phyloP scores from a whole-genome alignment of 2,113 vertebrate genomes.

The Thamnaconus septentrionalis region DNA sequence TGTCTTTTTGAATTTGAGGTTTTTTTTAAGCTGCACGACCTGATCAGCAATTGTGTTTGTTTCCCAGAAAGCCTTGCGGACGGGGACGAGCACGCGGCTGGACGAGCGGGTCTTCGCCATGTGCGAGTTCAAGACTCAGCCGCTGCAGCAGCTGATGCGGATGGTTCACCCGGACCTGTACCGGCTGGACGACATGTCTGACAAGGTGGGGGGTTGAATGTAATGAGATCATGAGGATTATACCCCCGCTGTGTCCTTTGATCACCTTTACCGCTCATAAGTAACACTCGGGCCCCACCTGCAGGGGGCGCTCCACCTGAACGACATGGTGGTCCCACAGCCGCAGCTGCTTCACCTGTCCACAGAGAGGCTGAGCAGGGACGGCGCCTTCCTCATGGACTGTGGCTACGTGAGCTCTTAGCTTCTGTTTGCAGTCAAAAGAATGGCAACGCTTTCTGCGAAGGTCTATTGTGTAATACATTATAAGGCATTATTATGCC shows the following conservation, averaged over 20 bases:
- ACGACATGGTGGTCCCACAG: constrained; percentile 88
- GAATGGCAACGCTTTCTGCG: too few species aligned
- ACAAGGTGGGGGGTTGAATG: constrained; percentile 80
- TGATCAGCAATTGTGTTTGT: not conserved
- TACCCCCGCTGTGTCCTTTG: too few species aligned
- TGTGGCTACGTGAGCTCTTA: constrained; percentile 87
- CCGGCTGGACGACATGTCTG: constrained; percentile 89
- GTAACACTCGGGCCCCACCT: too few species aligned
- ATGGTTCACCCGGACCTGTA: constrained; percentile 93
- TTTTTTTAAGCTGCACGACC: too few species aligned
- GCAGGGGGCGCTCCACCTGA: constrained; percentile 89
- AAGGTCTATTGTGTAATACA: too few species aligned
- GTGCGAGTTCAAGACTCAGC: constrained; percentile 97
- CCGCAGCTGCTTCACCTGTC: constrained; percentile 89
- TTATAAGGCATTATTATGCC: too few species aligned
- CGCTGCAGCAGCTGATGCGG: constrained; percentile 89
- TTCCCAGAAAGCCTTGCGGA: constrained; percentile 91
- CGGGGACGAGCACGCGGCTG: constrained; percentile 89
- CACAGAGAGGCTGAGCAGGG: constrained; percentile 86
- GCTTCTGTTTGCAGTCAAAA: too few species aligned
- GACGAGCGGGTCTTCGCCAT: constrained; percentile 95
- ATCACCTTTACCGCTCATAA: too few species aligned
- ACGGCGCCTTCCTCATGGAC: constrained; percentile 95
- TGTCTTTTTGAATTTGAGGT: too few species aligned
- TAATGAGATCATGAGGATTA: too few species aligned